These are phyloP conservation scores for Sebastes aleutianus DNA, from an alignment of 2,797 vertebrate species.

Conservation along the genomic window DNA sequence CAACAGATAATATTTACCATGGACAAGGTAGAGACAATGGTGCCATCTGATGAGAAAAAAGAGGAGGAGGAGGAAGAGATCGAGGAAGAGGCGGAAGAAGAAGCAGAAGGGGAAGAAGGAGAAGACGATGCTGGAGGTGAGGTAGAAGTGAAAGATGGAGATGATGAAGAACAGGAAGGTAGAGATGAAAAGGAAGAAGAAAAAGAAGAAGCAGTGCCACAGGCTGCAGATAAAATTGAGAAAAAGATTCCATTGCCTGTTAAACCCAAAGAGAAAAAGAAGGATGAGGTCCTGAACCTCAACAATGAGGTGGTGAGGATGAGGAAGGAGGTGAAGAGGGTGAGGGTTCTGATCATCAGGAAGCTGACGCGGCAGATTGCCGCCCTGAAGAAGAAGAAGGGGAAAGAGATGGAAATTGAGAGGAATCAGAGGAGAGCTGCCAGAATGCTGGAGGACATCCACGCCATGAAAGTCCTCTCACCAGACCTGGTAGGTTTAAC, in stretches of 20 bases:
- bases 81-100: background rate
- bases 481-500: conserved; percentile 80
- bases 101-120: background rate
- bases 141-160: conserved; percentile 79
- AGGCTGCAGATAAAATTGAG: background rate
- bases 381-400: conserved; percentile 90
- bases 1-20: conserved; percentile 45
- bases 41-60: conserved; percentile 7
- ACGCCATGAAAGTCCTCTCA: conserved; percentile 84
- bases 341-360: conserved; percentile 88
- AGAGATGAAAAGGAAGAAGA: conserved; percentile 21
- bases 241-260: background rate
- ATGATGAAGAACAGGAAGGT: conserved; percentile 83
- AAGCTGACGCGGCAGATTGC: conserved; percentile 88
- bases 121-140: conserved; percentile 54
- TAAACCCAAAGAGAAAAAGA: conserved; percentile 41
- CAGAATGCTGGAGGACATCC: conserved; percentile 92
- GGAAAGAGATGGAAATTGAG: conserved; percentile 83
- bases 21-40: conserved; percentile 24
- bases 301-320: conserved; percentile 93
- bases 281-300: conserved; percentile 70
- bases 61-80: background rate
- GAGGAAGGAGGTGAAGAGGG: conserved; percentile 94
- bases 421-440: conserved; percentile 88
- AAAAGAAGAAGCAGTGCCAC: background rate